These are phyloP conservation scores for Arizona elegans DNA, from an alignment of 2,113 vertebrate genomes.

Conservation along the genomic window DNA sequence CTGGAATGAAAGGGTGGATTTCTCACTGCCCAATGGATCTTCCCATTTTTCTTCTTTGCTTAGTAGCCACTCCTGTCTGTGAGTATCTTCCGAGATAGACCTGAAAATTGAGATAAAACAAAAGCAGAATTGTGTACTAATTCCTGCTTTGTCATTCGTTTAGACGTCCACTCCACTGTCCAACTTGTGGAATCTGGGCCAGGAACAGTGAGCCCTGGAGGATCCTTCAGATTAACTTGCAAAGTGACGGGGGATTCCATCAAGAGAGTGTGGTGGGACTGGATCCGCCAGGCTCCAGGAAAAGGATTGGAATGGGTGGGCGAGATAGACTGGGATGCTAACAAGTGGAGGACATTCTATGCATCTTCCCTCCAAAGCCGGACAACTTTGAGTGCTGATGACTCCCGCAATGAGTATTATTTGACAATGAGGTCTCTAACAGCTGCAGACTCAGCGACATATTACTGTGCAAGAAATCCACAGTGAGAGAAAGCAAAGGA, in stretches of 20 bases:
- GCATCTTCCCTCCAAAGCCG: neutral
- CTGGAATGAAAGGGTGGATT: neutral
- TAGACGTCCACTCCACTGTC: conserved; percentile 1
- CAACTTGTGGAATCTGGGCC: neutral
- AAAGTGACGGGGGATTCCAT: neutral
- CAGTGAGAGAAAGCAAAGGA: neutral
- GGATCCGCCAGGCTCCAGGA: neutral
- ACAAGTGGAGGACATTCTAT: neutral
- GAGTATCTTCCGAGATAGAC: neutral
- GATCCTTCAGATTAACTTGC: neutral
- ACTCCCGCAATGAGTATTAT: neutral
- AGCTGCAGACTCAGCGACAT: neutral
- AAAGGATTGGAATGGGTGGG: conserved; percentile 24
- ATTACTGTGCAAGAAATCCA: neutral
- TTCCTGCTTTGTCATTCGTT: neutral
- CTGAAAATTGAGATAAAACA: neutral
- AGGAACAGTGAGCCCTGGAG: neutral
- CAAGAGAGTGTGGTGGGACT: neutral
- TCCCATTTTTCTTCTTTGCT: neutral
- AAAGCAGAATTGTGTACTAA: neutral
- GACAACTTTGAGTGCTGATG: neutral
- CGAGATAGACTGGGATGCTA: neutral
- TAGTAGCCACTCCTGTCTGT: neutral
- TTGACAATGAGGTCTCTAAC: neutral
- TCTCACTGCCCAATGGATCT: neutral